Percentiles rank a stretch among this genome's conserved stretches.
Evolutionary conservation across 2,888 invertebrate genomes (phyloP).

Genomic region (Drosophila lacicola): DNA sequence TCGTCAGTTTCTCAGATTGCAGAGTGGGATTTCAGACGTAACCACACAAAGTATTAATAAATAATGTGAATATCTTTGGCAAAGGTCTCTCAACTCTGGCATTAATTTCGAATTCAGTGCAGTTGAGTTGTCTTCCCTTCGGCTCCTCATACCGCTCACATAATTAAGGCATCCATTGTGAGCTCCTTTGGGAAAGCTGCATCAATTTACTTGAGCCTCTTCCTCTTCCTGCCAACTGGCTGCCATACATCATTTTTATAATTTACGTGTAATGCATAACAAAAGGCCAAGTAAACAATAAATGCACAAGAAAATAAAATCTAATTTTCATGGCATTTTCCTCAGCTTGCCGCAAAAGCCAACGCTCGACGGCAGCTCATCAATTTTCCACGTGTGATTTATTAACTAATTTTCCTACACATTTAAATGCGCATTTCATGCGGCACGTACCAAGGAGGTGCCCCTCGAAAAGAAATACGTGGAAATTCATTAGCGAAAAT

Average conservation of each 20-base stretch:
- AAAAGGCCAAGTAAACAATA: slow-evolving; percentile 61
- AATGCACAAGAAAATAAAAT: slow-evolving; percentile 48
- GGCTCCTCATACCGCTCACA: slow-evolving; percentile 5
- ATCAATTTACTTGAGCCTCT: slow-evolving; percentile 28
- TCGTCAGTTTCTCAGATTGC: slow-evolving; percentile 5
- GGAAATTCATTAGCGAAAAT: slow-evolving; percentile 75
- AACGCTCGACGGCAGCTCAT: slow-evolving; percentile 65
- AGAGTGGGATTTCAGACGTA: slow-evolving; percentile 1
- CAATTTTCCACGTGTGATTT: slow-evolving; percentile 79
- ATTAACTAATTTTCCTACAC: slow-evolving; percentile 77
- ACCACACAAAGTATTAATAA: slow-evolving; percentile 42
- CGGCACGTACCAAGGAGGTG: slow-evolving; percentile 57
- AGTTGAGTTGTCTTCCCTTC: slow-evolving; percentile 15
- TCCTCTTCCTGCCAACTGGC: slow-evolving; percentile 12
- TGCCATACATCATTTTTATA: slow-evolving; percentile 63
- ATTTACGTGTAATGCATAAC: slow-evolving; percentile 67
- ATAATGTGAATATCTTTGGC: slow-evolving; percentile 37
- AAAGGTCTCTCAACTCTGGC: slow-evolving; percentile 34
- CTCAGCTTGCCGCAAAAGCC: slow-evolving; percentile 34
- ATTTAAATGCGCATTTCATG: slow-evolving; percentile 75
- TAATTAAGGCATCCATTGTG: slow-evolving; percentile 61
- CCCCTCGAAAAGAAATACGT: slow-evolving; percentile 33
- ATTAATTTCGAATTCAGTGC: slow-evolving; percentile 57
- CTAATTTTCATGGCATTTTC: slow-evolving; percentile 43
- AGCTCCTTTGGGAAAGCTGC: slow-evolving; percentile 40